These are phyloP conservation scores for Epirrhoe alternata DNA, from an alignment of 2,888 invertebrate species.

Conservation along the genomic window DNA sequence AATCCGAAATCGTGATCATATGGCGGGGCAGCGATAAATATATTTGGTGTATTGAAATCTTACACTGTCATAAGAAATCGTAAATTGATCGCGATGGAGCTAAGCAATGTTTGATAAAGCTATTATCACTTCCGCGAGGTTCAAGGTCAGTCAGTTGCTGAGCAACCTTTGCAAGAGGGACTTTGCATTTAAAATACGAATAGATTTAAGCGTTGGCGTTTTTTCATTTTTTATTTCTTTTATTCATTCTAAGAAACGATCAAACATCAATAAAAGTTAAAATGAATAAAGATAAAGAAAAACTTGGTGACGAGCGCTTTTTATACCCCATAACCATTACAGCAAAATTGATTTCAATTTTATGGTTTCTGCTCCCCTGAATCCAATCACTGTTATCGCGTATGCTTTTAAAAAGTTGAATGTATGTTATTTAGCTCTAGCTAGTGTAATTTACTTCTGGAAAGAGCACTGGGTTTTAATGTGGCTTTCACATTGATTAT, in stretches of 20 bases:
- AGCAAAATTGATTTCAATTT: constrained; percentile 84
- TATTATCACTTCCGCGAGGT: constrained; percentile 54
- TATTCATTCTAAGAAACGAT: constrained; percentile 6
- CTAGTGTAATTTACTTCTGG: constrained; percentile 21
- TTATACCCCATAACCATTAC: constrained; percentile 82
- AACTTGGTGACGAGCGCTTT: constrained; percentile 70
- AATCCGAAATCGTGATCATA: constrained; percentile 79
- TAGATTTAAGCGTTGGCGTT: constrained; percentile 6
- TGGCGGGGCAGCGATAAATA: constrained; percentile 75
- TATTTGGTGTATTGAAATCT: constrained; percentile 79
- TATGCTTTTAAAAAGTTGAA: constrained; percentile 77
- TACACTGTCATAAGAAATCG: constrained; percentile 75
- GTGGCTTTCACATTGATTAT: constrained; percentile 2
- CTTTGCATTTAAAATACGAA: constrained; percentile 37
- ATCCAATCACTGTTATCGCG: constrained; percentile 84
- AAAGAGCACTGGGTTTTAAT: constrained; percentile 14
- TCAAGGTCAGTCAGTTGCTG: constrained; percentile 40
- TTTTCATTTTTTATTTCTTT: constrained; percentile 19
- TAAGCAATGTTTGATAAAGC: constrained; percentile 64
- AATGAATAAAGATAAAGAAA: constrained; percentile 61
- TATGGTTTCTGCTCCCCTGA: constrained; percentile 83
- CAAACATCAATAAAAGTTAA: constrained; percentile 24
- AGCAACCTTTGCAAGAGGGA: constrained; percentile 26
- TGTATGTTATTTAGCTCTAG: constrained; percentile 65
- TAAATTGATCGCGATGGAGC: constrained; percentile 69